phyloP scores from a whole-genome alignment of 2,888 invertebrate species.

The Belgica antarctica region DNA sequence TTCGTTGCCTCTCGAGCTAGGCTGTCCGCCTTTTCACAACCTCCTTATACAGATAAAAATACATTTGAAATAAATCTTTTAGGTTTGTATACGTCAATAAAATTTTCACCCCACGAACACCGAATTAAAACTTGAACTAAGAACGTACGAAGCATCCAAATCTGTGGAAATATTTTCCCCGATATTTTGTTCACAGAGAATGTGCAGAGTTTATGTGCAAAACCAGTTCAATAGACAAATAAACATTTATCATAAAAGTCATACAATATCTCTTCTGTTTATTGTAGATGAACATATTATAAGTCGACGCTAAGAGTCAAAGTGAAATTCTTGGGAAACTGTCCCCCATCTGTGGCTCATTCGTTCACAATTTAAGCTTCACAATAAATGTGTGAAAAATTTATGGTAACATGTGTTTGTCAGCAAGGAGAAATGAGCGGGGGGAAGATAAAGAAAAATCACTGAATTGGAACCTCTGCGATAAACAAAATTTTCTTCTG shows the following conservation, averaged over 20 bases:
- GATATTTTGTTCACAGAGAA: too few species aligned
- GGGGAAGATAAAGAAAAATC: too few species aligned
- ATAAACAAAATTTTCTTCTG: slow-evolving; percentile 39
- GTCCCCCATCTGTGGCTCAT: slow-evolving; percentile 25
- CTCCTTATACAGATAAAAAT: too few species aligned
- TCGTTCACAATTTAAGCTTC: background rate
- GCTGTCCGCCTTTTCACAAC: too few species aligned
- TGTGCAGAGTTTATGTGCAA: background rate
- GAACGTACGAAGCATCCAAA: too few species aligned
- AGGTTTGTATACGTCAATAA: too few species aligned
- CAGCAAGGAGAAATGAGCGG: slow-evolving; percentile 4
- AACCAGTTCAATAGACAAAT: slow-evolving; percentile 31
- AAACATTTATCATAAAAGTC: slow-evolving; percentile 33
- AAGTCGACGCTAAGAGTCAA: slow-evolving; percentile 39
- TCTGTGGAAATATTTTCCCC: too few species aligned
- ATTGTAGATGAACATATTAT: slow-evolving; percentile 9
- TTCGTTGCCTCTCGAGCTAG: too few species aligned
- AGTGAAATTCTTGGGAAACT: too few species aligned
- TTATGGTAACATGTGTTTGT: slow-evolving; percentile 42
- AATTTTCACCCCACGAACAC: too few species aligned
- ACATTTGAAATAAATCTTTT: too few species aligned
- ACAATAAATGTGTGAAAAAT: slow-evolving; percentile 29
- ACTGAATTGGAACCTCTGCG: slow-evolving; percentile 42
- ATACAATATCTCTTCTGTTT: slow-evolving; percentile 23
- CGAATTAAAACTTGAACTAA: too few species aligned